These are phyloP conservation scores for Amiota minor DNA, from an alignment of 2,888 invertebrate species.

Conservation along the genomic window DNA sequence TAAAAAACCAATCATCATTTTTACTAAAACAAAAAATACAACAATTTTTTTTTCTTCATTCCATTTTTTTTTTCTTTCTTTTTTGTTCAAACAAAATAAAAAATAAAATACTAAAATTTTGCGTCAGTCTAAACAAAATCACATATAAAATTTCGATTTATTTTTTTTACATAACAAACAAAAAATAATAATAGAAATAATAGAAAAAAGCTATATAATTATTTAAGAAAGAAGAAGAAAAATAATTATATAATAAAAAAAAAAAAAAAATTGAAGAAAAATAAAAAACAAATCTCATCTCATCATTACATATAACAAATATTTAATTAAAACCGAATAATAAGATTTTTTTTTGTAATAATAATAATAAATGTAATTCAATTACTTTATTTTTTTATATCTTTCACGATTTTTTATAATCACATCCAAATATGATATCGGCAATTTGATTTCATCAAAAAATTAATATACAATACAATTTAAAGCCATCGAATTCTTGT, in stretches of 20 bases:
- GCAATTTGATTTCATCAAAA: not conserved
- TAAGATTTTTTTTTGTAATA: not conserved
- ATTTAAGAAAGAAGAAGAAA: slow-evolving; percentile 11
- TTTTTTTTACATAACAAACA: slow-evolving; percentile 60
- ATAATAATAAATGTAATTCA: not conserved
- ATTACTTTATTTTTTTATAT: not conserved
- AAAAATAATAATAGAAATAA: slow-evolving; percentile 56
- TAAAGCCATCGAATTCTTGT: too few relatives aligned
- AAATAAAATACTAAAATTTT: slow-evolving; percentile 50
- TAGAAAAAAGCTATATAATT: slow-evolving; percentile 49
- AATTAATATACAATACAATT: too few relatives aligned
- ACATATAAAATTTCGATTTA: slow-evolving; percentile 67
- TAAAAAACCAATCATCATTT: slow-evolving; percentile 11
- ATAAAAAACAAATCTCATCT: not conserved
- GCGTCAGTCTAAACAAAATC: slow-evolving; percentile 66
- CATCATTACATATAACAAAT: not conserved
- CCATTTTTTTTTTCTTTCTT: slow-evolving; percentile 26
- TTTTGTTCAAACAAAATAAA: slow-evolving; percentile 43
- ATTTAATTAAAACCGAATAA: not conserved
- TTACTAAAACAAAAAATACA: not conserved
- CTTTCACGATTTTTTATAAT: not conserved
- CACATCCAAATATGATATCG: not conserved
- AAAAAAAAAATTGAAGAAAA: not conserved
- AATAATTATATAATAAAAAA: not conserved
- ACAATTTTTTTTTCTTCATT: slow-evolving; percentile 10